These are phyloP conservation scores for Temnothorax ravouxi DNA, from an alignment of 2,888 invertebrate genomes.

Conservation along the genomic window DNA sequence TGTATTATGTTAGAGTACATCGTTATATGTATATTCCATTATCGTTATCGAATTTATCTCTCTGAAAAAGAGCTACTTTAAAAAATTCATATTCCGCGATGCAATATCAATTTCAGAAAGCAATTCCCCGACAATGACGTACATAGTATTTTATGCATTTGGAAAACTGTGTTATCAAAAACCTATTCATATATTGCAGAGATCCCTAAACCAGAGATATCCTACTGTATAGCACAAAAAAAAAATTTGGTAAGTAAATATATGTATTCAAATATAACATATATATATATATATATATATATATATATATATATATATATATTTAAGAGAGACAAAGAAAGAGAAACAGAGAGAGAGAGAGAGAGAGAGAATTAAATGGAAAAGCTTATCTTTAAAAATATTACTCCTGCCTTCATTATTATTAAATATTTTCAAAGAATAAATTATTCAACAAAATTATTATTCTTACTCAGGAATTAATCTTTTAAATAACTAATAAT, in stretches of 20 bases:
- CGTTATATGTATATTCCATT: background rate
- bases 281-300: too few relatives aligned
- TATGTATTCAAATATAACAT: too few relatives aligned
- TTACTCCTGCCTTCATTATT: too few relatives aligned
- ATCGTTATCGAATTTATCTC: background rate
- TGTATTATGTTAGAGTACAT: background rate
- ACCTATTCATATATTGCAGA: background rate
- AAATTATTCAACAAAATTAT: too few relatives aligned
- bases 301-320: too few relatives aligned
- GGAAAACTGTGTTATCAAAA: constrained; percentile 13
- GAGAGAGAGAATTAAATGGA: too few relatives aligned
- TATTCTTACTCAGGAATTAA: too few relatives aligned
- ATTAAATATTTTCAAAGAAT: too few relatives aligned
- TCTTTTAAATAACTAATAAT: too few relatives aligned
- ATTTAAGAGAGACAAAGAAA: too few relatives aligned
- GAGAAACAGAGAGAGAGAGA: too few relatives aligned
- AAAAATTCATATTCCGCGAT: background rate
- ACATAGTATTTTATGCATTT: background rate
- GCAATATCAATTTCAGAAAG: background rate
- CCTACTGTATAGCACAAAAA: background rate
- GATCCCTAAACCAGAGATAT: background rate
- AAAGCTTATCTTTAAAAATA: too few relatives aligned
- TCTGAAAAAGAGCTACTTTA: background rate
- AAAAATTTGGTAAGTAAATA: background rate
- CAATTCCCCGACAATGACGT: background rate